A percentile compares a stretch with the other conserved stretches of the same genome.
phyloP scores from a whole-genome alignment of 2,797 vertebrate genomes.

The Muscicapa striata region DNA sequence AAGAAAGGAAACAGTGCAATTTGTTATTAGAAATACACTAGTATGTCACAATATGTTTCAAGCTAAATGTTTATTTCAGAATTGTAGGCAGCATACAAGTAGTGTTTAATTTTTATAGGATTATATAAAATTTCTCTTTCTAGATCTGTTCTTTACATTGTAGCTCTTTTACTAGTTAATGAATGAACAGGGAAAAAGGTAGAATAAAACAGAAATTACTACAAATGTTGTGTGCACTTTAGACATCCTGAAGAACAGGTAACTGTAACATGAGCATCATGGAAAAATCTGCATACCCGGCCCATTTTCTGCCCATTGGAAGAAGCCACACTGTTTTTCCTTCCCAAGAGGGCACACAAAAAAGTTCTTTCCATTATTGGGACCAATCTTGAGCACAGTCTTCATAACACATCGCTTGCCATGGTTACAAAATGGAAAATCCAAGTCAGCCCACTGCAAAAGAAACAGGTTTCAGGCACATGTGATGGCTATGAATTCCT shows the following conservation, averaged over 20 bases:
- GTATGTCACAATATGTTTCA: neutral
- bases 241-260: neutral
- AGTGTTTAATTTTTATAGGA: neutral
- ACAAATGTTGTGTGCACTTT: neutral
- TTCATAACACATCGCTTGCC: conserved; percentile 86
- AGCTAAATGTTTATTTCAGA: neutral
- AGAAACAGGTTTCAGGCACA: neutral
- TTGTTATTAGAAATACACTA: neutral
- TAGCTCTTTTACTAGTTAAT: neutral
- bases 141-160: neutral
- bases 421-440: conserved; percentile 90
- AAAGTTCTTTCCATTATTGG: conserved; percentile 92
- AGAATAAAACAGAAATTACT: neutral
- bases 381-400: conserved; percentile 92
- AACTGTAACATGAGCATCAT: conserved; percentile 61
- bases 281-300: conserved; percentile 72
- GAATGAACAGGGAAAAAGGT: neutral
- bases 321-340: conserved; percentile 90
- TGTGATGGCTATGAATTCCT: neutral
- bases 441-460: conserved; percentile 91
- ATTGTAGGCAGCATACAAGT: neutral
- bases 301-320: conserved; percentile 86
- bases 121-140: neutral
- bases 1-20: neutral
- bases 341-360: conserved; percentile 85